Evolutionary conservation across 2,797 vertebrate genomes (phyloP).

Genomic region (Micrastur ruficollis): DNA sequence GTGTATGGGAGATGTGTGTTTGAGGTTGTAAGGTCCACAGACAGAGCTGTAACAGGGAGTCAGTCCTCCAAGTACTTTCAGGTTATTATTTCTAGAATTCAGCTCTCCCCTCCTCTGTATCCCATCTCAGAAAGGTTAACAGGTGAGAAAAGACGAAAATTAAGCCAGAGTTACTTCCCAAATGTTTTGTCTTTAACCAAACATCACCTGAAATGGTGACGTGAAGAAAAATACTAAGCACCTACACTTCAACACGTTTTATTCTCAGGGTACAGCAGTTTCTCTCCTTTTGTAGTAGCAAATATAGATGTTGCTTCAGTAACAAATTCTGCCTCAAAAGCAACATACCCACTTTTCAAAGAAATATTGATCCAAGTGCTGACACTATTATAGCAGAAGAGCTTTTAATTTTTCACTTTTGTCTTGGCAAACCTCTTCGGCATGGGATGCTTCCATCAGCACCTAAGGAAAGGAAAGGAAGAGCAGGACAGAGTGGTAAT

Average conservation of each 20-base stretch:
- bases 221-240: neutral
- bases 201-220: neutral
- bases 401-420: neutral
- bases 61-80: neutral
- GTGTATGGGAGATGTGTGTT: neutral
- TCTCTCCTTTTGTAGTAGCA: neutral
- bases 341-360: neutral
- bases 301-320: neutral
- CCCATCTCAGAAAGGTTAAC: neutral
- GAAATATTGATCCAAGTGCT: neutral
- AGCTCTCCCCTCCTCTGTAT: neutral
- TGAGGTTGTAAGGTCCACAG: neutral
- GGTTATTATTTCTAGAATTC: neutral
- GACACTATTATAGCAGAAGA: neutral
- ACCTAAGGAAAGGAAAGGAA: neutral
- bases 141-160: neutral
- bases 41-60: neutral
- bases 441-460: neutral
- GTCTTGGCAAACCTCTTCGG: neutral
- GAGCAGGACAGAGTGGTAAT: neutral
- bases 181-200: neutral
- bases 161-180: neutral
- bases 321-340: neutral
- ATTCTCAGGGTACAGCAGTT: neutral
- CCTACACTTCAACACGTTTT: neutral